Evolutionary conservation across 2,888 invertebrate genomes (phyloP).

Genomic region (Drosophila lacicola): DNA sequence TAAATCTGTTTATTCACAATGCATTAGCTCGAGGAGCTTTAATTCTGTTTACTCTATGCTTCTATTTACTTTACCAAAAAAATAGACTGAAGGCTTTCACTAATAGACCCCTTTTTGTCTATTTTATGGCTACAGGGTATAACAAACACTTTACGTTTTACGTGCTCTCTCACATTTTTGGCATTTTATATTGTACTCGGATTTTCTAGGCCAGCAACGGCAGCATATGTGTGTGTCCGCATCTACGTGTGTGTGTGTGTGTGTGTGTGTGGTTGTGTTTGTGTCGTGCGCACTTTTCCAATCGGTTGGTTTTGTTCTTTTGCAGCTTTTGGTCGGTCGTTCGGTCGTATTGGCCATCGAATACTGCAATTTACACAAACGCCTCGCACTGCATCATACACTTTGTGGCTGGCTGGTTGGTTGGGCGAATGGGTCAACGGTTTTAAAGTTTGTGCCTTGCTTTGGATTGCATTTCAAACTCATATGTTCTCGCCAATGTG

Average conservation of each 20-base stretch:
- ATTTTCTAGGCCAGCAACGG: conserved; percentile 38
- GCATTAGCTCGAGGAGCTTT: no score
- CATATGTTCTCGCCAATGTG: conserved; percentile 91
- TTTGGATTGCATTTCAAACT: conserved; percentile 88
- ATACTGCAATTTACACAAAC: conserved; percentile 93
- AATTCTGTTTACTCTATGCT: no score
- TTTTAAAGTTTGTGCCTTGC: conserved; percentile 50
- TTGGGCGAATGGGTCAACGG: conserved; percentile 84
- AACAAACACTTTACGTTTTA: conserved; percentile 44
- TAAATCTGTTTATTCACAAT: no score
- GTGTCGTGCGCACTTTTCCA: conserved; percentile 90
- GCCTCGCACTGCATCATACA: conserved; percentile 92
- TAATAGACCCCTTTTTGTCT: neutral
- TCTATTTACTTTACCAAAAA: no score
- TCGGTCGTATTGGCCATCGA: conserved; percentile 94
- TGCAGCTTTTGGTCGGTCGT: conserved; percentile 89
- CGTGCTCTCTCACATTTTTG: conserved; percentile 48
- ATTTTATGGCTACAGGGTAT: conserved; percentile 25
- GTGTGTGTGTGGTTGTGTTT: conserved; percentile 84
- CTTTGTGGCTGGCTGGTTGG: conserved; percentile 86
- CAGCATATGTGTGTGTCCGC: conserved; percentile 19
- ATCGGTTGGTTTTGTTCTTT: conserved; percentile 93
- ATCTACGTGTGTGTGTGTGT: conserved; percentile 74
- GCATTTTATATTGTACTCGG: conserved; percentile 53
- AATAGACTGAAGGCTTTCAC: no score